Evolutionary conservation across 2,888 invertebrate genomes (phyloP).

Genomic region (Polia nebulosa): DNA sequence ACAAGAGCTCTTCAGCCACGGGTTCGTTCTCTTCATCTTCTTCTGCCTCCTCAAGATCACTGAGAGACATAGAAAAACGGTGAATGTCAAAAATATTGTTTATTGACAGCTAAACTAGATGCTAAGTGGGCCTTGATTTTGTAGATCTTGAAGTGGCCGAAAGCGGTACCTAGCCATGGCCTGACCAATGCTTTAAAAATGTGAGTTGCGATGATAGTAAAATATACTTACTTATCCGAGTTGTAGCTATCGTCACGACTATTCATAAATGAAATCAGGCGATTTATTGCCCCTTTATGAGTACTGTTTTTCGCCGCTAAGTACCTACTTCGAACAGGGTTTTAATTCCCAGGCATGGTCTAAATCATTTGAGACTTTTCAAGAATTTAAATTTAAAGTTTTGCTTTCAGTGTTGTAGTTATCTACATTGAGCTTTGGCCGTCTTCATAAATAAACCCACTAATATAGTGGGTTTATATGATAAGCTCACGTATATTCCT

Average conservation of each 20-base stretch:
- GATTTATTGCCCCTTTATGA: slow-evolving; percentile 12
- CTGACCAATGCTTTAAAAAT: background rate
- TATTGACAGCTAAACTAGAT: background rate
- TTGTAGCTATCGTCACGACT: slow-evolving; percentile 12
- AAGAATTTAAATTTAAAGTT: too few relatives aligned
- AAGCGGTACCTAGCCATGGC: background rate
- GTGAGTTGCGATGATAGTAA: background rate
- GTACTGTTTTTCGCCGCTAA: slow-evolving; percentile 7
- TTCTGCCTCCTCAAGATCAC: slow-evolving; percentile 75
- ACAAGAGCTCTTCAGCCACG: slow-evolving; percentile 65
- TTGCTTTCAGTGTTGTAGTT: too few relatives aligned
- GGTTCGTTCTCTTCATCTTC: slow-evolving; percentile 73
- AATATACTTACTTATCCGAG: slow-evolving; percentile 28
- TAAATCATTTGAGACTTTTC: background rate
- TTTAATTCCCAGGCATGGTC: slow-evolving; percentile 7
- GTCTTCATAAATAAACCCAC: background rate
- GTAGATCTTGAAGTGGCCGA: background rate
- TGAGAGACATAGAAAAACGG: slow-evolving; percentile 51
- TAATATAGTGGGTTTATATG: background rate
- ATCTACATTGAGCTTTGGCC: background rate
- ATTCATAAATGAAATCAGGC: slow-evolving; percentile 20
- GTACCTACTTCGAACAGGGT: slow-evolving; percentile 19
- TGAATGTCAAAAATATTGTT: background rate
- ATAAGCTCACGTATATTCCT: background rate
- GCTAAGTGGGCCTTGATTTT: background rate